phyloP scores from a whole-genome alignment of 2,888 invertebrate species.

The Fissipunctia ypsillon region DNA sequence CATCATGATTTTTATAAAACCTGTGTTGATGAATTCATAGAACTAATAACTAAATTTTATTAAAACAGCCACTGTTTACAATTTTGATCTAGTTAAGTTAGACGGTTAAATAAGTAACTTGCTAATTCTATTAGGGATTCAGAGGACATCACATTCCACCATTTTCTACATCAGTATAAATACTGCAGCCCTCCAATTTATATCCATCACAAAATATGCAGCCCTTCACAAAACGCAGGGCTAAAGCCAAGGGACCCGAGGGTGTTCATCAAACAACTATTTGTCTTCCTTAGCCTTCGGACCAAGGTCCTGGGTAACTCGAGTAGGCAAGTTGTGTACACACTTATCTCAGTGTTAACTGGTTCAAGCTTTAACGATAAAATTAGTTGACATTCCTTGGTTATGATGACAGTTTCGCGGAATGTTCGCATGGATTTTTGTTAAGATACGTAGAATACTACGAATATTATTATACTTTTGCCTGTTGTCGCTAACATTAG shows the following conservation, averaged over 20 bases:
- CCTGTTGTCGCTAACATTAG: not conserved
- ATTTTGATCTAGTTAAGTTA: not conserved
- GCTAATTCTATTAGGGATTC: not conserved
- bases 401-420: constrained; percentile 27
- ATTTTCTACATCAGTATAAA: not conserved
- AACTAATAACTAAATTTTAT: not conserved
- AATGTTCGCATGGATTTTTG: constrained; percentile 10
- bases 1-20: not conserved
- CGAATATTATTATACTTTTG: not conserved
- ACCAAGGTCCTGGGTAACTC: constrained; percentile 41
- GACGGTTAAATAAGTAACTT: not conserved
- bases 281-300: constrained; percentile 52
- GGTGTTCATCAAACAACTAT: constrained; percentile 57
- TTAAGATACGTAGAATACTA: not conserved
- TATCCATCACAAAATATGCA: constrained; percentile 47
- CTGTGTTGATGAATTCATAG: not conserved
- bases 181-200: constrained; percentile 9
- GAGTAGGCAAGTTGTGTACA: constrained; percentile 35
- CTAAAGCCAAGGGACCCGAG: constrained; percentile 37
- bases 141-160: not conserved
- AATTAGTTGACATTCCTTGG: constrained; percentile 39
- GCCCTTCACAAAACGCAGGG: constrained; percentile 41
- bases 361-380: constrained; percentile 18
- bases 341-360: constrained; percentile 42
- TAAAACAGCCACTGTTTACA: not conserved